phyloP scores from a whole-genome alignment of 1,140 invertebrate species.

The Parapsyche elsis region DNA sequence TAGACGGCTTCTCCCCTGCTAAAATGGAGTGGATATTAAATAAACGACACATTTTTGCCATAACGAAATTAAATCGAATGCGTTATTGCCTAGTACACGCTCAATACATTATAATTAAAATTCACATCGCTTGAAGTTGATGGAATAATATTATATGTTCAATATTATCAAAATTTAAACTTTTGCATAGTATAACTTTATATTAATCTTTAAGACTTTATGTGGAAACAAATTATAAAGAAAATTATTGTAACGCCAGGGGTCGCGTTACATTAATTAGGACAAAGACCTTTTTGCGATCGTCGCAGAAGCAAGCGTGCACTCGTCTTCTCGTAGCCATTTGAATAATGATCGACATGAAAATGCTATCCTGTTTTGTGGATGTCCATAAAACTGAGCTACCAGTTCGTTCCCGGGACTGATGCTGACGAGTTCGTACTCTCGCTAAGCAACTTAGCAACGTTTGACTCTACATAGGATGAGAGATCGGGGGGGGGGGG shows the following conservation, averaged over 20 bases:
- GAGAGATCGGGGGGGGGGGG: neutral
- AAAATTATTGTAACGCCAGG: too few relatives aligned
- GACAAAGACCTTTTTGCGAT: neutral
- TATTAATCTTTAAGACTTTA: too few relatives aligned
- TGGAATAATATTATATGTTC: too few relatives aligned
- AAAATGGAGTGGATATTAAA: conserved; percentile 38
- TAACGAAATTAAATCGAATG: conserved; percentile 37
- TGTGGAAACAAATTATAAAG: too few relatives aligned
- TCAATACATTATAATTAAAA: neutral
- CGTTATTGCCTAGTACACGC: neutral
- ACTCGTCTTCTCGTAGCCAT: neutral
- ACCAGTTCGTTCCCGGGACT: neutral
- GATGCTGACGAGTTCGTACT: neutral
- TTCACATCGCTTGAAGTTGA: neutral
- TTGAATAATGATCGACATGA: conserved; percentile 42
- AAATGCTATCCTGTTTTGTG: conserved; percentile 37
- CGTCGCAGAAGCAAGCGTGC: neutral
- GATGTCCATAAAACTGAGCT: conserved; percentile 30
- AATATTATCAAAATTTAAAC: too few relatives aligned
- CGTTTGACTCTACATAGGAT: conserved; percentile 21
- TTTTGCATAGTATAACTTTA: too few relatives aligned
- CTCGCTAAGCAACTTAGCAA: neutral
- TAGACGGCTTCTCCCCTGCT: conserved; percentile 36
- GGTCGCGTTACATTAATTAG: neutral
- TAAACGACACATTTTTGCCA: conserved; percentile 39